These are phyloP conservation scores for Microtus richardsoni DNA, from an alignment of 2,113 vertebrate species.

Conservation along the genomic window DNA sequence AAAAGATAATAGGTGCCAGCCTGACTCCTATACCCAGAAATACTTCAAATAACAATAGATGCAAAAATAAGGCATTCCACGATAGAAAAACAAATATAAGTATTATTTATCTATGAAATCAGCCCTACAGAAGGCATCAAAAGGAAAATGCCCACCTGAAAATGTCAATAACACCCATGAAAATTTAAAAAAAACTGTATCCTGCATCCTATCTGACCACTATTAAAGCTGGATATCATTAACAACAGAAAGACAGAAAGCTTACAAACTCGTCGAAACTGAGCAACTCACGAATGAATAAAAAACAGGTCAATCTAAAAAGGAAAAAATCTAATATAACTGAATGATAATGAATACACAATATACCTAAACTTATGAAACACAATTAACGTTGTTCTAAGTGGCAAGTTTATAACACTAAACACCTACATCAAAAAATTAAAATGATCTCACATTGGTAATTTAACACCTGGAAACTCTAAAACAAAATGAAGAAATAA, in stretches of 20 bases:
- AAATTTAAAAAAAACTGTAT: not conserved
- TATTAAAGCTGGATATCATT: not conserved
- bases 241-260: not conserved
- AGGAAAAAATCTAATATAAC: not conserved
- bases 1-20: not conserved
- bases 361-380: not conserved
- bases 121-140: not conserved
- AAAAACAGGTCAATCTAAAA: not conserved
- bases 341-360: not conserved
- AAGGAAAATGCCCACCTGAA: not conserved
- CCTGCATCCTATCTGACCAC: not conserved
- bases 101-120: not conserved
- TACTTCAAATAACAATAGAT: not conserved
- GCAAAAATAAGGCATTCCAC: not conserved
- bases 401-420: not conserved
- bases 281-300: not conserved
- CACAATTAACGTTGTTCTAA: not conserved
- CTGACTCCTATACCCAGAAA: not conserved
- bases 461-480: not conserved
- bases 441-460: not conserved
- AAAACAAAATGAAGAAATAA: not conserved
- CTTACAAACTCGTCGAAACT: not conserved
- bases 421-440: not conserved
- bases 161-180: not conserved
- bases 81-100: not conserved